These are phyloP conservation scores for Pygoscelis adeliae DNA, from an alignment of 2,113 vertebrate species.

Conservation along the genomic window DNA sequence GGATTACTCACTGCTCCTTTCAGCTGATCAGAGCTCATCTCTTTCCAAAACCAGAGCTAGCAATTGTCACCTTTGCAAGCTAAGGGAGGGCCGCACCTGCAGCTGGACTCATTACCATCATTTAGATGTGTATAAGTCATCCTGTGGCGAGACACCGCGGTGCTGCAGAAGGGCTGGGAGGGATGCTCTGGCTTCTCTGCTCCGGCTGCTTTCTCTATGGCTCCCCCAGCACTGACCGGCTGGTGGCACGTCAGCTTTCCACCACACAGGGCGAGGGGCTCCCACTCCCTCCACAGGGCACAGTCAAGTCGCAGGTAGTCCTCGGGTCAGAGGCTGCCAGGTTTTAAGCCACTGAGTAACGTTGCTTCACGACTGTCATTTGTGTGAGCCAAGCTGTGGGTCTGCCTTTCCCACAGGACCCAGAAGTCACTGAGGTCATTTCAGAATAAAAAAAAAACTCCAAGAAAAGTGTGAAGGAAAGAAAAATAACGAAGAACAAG, in stretches of 20 bases:
- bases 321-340: neutral
- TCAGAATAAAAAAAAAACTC: neutral
- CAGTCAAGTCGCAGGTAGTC: neutral
- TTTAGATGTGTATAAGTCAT: neutral
- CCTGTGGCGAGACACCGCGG: neutral
- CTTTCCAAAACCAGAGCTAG: neutral
- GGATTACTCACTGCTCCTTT: neutral
- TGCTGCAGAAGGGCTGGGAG: neutral
- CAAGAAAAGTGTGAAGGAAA: neutral
- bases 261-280: accelerated
- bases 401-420: neutral
- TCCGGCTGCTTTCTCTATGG: accelerated
- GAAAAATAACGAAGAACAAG: neutral
- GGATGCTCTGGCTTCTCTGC: neutral
- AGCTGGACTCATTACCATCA: neutral
- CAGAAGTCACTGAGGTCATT: accelerated
- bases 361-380: neutral
- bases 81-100: neutral
- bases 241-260: neutral
- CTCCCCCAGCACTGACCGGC: neutral
- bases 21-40: neutral
- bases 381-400: neutral
- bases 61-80: neutral
- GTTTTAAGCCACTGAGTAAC: neutral
- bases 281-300: neutral